Evolutionary conservation across 2,888 invertebrate genomes (phyloP).

Genomic region (Rhagium mordax): DNA sequence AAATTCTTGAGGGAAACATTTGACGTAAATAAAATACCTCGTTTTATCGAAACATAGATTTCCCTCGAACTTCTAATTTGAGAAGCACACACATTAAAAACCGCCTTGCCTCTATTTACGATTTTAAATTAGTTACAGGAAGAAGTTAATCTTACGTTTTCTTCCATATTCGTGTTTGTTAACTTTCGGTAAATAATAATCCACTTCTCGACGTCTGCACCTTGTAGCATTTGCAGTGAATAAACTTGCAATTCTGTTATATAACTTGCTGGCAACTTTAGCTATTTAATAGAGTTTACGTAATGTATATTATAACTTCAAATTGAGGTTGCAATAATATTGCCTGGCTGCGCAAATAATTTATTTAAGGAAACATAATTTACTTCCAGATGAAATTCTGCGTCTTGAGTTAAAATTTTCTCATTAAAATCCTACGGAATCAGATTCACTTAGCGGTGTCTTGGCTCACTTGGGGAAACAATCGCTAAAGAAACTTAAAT

Average conservation of each 20-base stretch:
- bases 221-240: conserved; percentile 31
- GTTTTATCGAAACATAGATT: too few relatives aligned
- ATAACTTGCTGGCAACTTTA: conserved; percentile 47
- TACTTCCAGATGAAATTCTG: conserved; percentile 14
- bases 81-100: too few relatives aligned
- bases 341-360: conserved; percentile 32
- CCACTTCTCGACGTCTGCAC: conserved; percentile 27
- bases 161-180: conserved; percentile 16
- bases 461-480: neutral
- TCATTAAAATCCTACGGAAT: neutral
- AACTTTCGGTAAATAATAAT: conserved; percentile 16
- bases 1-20: too few relatives aligned
- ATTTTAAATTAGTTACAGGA: conserved; percentile 20
- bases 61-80: too few relatives aligned
- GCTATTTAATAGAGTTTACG: conserved; percentile 55
- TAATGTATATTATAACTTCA: conserved; percentile 53
- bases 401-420: conserved; percentile 5
- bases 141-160: conserved; percentile 19
- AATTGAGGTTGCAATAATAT: conserved; percentile 46
- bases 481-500: neutral
- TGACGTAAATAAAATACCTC: too few relatives aligned
- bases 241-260: conserved; percentile 48
- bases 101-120: neutral
- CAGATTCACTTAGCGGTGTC: neutral
- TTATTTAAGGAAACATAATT: conserved; percentile 32